Evolutionary conservation across 1,140 invertebrate genomes (phyloP), one percentile per base, ranked within the genome.

Genomic region (Ditylenchus dipsaci): DNA sequence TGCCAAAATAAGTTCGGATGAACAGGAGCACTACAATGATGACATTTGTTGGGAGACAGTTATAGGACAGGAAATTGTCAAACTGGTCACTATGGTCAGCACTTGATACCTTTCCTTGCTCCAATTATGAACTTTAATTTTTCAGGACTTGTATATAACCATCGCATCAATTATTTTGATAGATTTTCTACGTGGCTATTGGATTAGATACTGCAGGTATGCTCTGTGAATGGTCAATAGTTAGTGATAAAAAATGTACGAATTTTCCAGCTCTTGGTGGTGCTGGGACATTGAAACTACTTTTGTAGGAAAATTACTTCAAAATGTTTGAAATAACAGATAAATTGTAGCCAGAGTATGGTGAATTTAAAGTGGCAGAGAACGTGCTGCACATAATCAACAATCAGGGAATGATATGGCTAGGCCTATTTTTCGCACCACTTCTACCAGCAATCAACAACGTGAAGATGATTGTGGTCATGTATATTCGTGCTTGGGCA

Each of bases 301-400:
- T 73, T 96, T 94, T 86, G 69, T 71, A 71, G 11, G 67, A 38
- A 38, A 38, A 38, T 38, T 11, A 13, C 53, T 13, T 27, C 19
- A 21, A 33, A 21, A 61, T 7, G 3, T 33, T 5, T 26, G 29
- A 5, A 27, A 3, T 61, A 33, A 61, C 27, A 61, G 26, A 26
- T 5, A 26, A 61, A 61, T 33, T 30, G 3, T 61, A 71, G 69
- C 94, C 94, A 0, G 90, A 95, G 83, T 97, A 97, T 78, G 92
- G 92, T 0, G 93, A 97, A 83, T 97, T 97, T 83, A 95, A 96
- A 85, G 95, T 97, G 61, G 95, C 95, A 3, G 95, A 97, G 85
- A 97, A 96, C 82, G 94, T 97, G 80, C 86, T 97, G 19, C 91
- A 94, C 23, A 79, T 97, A 15, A 91, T 97, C 1, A 93, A 96